Evolutionary conservation across 1,140 invertebrate genomes (phyloP), one percentile per base, ranked within the genome.

Genomic region (Drosophila repleta): DNA sequence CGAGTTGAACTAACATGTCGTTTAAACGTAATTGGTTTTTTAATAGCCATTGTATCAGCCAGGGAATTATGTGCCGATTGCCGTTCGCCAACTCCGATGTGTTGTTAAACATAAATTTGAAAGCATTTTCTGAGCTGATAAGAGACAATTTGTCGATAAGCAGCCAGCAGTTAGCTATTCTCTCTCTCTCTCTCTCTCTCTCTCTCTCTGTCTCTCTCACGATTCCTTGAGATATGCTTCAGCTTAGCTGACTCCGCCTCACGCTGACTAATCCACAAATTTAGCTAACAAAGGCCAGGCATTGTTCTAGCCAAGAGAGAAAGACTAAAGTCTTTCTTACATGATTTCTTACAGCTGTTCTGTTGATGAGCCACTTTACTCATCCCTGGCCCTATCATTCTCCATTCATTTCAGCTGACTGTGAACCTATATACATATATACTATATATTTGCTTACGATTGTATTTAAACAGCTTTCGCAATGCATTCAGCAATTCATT

Each of bases 11-110:
- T n/a, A 63, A 87, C 83, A 87, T 57, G 83, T 46, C 68, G 76
- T 76, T 87, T 88, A 87, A 88, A 73, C 82, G 83, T 87, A 87
- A 87, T 87, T 88, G 83, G 74, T 75, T 82, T 87, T 87, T 87
- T 87, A 87, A 87, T 87, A 87, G 82, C 61, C 71, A 87, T 87
- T 76, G 58, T 87, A 85, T 88, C 82, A 87, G 74, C 52, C 21
- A 29, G 46, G 58, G 79, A 79, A 87, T 87, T 88, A 87, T 87
- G 82, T 82, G 78, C 70, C 83, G 76, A 88, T 75, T 85, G 81
- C 76, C 60, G 65, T 81, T 75, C 62, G 76, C 66, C 70, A 58
- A 74, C 53, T 84, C 2, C 11, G 73, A 81, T 85, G 69, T 77
- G 82, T 87, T 84, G 81, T 84, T 74, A 66, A 85, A 85, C 81